Evolutionary conservation across 1,140 invertebrate genomes (phyloP).

Genomic region (Saccostrea glomerata): DNA sequence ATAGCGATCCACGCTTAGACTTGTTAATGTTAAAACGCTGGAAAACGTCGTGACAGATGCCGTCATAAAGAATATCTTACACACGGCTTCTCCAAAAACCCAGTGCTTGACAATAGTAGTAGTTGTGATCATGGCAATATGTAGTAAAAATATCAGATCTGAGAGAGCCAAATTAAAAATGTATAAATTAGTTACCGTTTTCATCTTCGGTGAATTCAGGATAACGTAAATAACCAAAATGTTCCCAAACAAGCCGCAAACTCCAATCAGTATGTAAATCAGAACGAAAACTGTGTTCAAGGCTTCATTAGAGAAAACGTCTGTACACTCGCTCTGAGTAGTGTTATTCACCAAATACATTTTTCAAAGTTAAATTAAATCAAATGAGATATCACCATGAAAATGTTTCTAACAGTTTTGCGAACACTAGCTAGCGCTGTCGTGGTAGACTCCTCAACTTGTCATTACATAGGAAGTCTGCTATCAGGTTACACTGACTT

Average conservation of each 20-base stretch:
- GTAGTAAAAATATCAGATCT: constrained; percentile 95
- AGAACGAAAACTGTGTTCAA: not conserved
- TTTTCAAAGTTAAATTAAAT: not conserved
- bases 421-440: too few relatives aligned
- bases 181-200: constrained; percentile 98
- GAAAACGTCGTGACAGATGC: constrained; percentile 98
- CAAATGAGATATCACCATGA: too few relatives aligned
- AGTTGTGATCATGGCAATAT: constrained; percentile 94
- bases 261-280: constrained; percentile 85
- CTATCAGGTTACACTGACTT: too few relatives aligned
- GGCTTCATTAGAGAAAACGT: not conserved
- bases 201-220: constrained; percentile 92
- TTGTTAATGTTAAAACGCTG: constrained; percentile 93
- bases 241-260: constrained; percentile 94
- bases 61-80: constrained; percentile 90
- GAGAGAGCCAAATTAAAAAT: constrained; percentile 97
- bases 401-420: too few relatives aligned
- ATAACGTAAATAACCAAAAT: constrained; percentile 97
- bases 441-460: too few relatives aligned
- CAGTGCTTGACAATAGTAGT: constrained; percentile 91
- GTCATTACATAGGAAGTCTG: too few relatives aligned
- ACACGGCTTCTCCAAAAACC: constrained; percentile 94
- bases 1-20: constrained; percentile 98
- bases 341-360: not conserved
- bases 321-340: not conserved